Evolutionary conservation across 2,888 invertebrate genomes (phyloP), one percentile per base, ranked within the genome.

Genomic region (Troilus luridus): DNA sequence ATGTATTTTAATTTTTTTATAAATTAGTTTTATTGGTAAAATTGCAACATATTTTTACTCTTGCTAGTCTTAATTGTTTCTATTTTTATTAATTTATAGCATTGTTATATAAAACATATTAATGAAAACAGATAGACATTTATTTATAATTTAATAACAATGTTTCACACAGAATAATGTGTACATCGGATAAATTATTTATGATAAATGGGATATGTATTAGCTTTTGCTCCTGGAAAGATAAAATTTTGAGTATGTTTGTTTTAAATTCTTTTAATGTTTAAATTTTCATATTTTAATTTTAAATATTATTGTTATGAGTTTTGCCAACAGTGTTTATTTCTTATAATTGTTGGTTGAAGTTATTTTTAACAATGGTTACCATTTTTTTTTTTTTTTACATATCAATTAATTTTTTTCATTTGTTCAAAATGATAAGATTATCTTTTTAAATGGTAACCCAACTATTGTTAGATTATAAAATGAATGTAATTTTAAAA

Each of bases 1-100:
- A 54, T 81, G 54, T 77, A 77, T 85, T 85, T 85, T 85, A 56
- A n/a, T 14, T 12, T 12, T 85, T 85, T 58, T 56, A 56, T 85
- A 11, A 56, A 56, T 85, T 67, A 56, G n/a, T 56, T 85, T 85
- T 56, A n/a, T 85, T 85, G 54, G 54, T 85, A 56, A 85, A 81
- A 41, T 77, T 19, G 9, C 72, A 77, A 77, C 14, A 41, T 77
- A 77, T 77, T 77, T 77, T 77, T 77, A 85, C 17, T 8, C 56
- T 85, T 85, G 85, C 85, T 85, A 85, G 85, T 85, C 85, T 56
- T 85, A 14, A 85, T 85, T 85, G 85, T 85, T 85, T 85, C 3
- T 77, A 77, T 77, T 77, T 77, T 77, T 77, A 77, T 77, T 77
- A 77, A 77, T 77, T 77, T 77, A 77, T 77, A 41, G 17, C 17